phyloP scores from a whole-genome alignment of 2,113 vertebrate species.

The Archilochus colubris region DNA sequence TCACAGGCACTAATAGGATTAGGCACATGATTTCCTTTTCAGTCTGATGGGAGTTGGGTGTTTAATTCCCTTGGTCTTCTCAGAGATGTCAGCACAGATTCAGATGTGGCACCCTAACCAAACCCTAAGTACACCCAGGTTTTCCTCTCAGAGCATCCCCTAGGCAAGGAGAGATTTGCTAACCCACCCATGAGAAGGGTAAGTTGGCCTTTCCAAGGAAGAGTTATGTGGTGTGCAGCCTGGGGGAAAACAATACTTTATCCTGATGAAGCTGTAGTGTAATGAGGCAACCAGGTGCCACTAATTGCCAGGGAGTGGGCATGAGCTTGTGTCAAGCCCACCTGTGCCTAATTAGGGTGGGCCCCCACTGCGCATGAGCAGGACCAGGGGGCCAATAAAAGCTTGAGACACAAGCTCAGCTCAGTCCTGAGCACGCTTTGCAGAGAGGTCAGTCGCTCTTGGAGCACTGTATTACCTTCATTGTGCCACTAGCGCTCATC shows the following conservation, averaged over 20 bases:
- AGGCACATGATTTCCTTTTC: conserved; percentile 28
- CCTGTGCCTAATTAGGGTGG: too few species aligned
- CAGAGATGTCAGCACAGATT: neutral
- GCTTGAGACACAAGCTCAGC: too few species aligned
- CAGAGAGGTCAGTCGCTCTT: too few species aligned
- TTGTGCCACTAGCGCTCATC: too few species aligned
- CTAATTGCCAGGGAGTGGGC: too few species aligned
- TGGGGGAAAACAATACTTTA: neutral
- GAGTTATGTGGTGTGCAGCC: neutral
- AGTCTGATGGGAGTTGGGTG: neutral
- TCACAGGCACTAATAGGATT: conserved; percentile 44
- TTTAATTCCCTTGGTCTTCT: conserved; percentile 17
- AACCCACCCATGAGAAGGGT: neutral
- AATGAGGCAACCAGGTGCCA: too few species aligned
- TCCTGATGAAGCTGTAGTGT: neutral
- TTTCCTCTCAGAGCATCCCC: neutral
- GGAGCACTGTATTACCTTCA: too few species aligned
- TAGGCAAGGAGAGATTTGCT: neutral
- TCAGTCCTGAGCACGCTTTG: too few species aligned
- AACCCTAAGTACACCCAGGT: neutral
- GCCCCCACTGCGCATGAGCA: too few species aligned
- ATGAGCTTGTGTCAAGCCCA: too few species aligned
- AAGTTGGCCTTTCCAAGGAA: neutral
- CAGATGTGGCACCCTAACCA: neutral
- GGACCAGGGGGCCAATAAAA: too few species aligned